Base-by-base conservation (phyloP, 2,113 vertebrate genomes). In the Entelurus aequoreus region DNA sequence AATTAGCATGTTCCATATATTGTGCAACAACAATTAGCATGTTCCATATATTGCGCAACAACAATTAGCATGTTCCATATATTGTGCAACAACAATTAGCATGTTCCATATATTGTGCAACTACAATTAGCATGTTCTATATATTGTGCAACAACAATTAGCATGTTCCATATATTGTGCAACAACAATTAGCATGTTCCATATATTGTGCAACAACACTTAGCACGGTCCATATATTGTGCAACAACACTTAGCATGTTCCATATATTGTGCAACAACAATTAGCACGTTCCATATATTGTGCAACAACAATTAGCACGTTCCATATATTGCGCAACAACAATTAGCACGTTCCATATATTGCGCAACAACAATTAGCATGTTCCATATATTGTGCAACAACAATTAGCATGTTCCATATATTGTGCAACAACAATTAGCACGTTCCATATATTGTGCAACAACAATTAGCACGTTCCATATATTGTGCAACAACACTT, bases 101-200 rank as follows among this genome's bases (percentile, higher is more conserved):
- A n/a, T n/a, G n/a, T n/a, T n/a, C n/a, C n/a, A n/a, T n/a, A n/a
- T n/a, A n/a, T n/a, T n/a, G n/a, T n/a, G n/a, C n/a, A n/a, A n/a
- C n/a, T n/a, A n/a, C 71, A 74, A 75, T 65, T 44, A 84, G 54
- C 52, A 1, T 54, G 58, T 80, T 65, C 46, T 55, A 51, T 21
- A 61, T 54, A 28, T 69, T 65, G 16, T 48, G 6, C 37, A 71
- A 44, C 13, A 72, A 70, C 71, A 74, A 75, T 65, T 44, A 84
- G 54, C 52, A 1, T 54, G 58, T 80, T 65, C 46, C 58, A 51
- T 21, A 61, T 54, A 28, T 69, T 65, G 16, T 48, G 6, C 37
- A 71, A 44, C 13, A 72, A 70, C 71, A 74, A 75, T 65, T 44
- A 84, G 54, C 52, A 1, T 54, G 58, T 80, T 65, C 46, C 58